Percentiles rank a stretch among this genome's conserved stretches.
Evolutionary conservation across 2,888 invertebrate genomes (phyloP).

Genomic region (Caenorhabditis plicata): DNA sequence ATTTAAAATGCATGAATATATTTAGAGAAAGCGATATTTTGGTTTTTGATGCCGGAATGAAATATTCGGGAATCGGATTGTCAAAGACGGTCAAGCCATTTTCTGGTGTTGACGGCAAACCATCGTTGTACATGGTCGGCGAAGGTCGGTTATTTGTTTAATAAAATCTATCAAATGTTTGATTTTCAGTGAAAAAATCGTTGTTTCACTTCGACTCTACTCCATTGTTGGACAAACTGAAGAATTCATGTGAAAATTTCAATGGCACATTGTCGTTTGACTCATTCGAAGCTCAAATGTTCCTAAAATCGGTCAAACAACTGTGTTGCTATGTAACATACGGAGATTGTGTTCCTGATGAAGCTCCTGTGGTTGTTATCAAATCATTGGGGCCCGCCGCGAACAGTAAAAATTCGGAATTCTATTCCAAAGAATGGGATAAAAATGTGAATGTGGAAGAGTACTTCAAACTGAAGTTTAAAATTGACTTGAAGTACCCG

Average conservation of each 20-base stretch:
- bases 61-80: conserved; percentile 15
- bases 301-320: conserved; percentile 9
- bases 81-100: conserved; percentile 20
- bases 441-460: not conserved
- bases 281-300: conserved; percentile 4
- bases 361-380: no score
- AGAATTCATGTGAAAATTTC: conserved; percentile 1
- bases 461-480: conserved; percentile 14
- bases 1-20: no score
- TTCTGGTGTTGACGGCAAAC: conserved; percentile 5
- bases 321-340: conserved; percentile 9
- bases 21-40: not conserved
- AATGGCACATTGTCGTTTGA: conserved; percentile 10
- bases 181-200: conserved; percentile 17
- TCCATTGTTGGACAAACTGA: not conserved
- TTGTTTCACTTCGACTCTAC: conserved; percentile 19
- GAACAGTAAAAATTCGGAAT: no score
- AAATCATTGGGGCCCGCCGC: no score
- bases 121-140: conserved; percentile 14
- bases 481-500: conserved; percentile 10
- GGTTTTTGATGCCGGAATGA: conserved; percentile 1
- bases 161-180: not conserved
- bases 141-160: conserved; percentile 6
- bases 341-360: conserved; percentile 3
- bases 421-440: not conserved